Evolutionary conservation across 2,888 invertebrate species (phyloP).

Genomic region (Drosophila neutralis): DNA sequence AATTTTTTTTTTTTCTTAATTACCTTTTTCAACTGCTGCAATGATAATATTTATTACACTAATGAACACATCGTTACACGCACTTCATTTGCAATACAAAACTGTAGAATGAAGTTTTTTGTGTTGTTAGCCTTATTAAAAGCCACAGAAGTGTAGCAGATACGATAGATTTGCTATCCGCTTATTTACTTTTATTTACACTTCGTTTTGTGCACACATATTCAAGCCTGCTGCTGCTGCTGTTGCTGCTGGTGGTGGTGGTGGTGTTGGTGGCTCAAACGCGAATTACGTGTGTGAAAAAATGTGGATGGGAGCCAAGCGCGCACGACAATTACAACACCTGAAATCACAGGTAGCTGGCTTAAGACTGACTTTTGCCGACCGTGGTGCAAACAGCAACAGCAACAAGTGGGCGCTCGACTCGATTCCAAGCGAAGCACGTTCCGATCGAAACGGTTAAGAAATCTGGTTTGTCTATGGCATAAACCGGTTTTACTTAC

Average conservation of each 20-base stretch:
- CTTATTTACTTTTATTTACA: constrained; percentile 26
- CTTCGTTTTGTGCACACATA: constrained; percentile 32
- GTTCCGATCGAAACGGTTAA: constrained; percentile 55
- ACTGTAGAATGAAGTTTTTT: constrained; percentile 14
- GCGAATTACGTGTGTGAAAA: constrained; percentile 44
- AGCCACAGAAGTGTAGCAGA: constrained; percentile 27
- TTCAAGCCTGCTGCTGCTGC: constrained; percentile 3
- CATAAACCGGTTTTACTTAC: constrained; percentile 50
- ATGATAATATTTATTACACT: constrained; percentile 16
- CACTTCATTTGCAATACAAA: constrained; percentile 13
- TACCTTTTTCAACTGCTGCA: constrained; percentile 15
- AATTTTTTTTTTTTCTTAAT: background rate
- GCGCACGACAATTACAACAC: constrained; percentile 61
- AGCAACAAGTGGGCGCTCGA: constrained; percentile 75
- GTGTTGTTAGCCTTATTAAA: constrained; percentile 9
- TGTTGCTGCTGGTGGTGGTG: background rate
- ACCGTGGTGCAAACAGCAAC: constrained; percentile 61
- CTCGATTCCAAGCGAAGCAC: constrained; percentile 28
- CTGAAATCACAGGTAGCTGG: constrained; percentile 72
- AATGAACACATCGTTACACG: constrained; percentile 23
- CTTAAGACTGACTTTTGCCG: constrained; percentile 71
- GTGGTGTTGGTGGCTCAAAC: constrained; percentile 25
- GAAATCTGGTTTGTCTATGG: constrained; percentile 60
- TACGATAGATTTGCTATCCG: constrained; percentile 22
- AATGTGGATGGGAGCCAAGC: constrained; percentile 41